Conservation (phyloP, 2,113 vertebrate genomes). For the Indicator maculatus region DNA sequence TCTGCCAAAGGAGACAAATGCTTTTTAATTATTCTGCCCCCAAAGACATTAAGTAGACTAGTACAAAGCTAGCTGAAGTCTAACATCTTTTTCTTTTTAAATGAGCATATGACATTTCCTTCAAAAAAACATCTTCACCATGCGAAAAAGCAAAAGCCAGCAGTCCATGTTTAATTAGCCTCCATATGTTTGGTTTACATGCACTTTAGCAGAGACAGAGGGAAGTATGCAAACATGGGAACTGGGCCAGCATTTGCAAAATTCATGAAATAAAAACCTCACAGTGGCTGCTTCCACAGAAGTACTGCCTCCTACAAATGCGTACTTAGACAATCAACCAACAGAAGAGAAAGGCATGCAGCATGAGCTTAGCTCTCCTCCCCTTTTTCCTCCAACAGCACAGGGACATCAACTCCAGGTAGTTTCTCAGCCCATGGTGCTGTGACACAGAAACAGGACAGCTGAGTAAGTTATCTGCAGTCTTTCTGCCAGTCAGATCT, state of each 20-base stretch:
- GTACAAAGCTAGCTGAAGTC: neutral
- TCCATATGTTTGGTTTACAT: neutral
- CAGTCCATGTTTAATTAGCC: neutral
- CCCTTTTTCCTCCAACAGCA: neutral
- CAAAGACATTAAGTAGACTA: neutral
- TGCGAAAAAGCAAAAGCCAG: slow-evolving; percentile 18
- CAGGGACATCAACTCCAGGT: neutral
- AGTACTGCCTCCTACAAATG: neutral
- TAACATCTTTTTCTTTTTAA: neutral
- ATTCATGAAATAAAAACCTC: neutral
- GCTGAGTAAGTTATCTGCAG: neutral
- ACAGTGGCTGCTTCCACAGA: neutral
- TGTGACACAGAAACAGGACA: neutral
- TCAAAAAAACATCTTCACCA: neutral
- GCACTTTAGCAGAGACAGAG: neutral
- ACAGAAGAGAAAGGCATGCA: neutral
- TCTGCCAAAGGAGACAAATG: neutral
- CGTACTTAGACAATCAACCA: neutral
- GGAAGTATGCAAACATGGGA: slow-evolving; percentile 20
- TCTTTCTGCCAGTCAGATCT: neutral
- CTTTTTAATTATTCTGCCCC: neutral
- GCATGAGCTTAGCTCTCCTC: neutral
- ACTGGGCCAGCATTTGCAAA: slow-evolving; percentile 14
- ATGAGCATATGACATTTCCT: neutral
- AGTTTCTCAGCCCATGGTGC: neutral